These are phyloP conservation scores for Sitta europaea DNA, from an alignment of 2,113 vertebrate species.

Conservation along the genomic window DNA sequence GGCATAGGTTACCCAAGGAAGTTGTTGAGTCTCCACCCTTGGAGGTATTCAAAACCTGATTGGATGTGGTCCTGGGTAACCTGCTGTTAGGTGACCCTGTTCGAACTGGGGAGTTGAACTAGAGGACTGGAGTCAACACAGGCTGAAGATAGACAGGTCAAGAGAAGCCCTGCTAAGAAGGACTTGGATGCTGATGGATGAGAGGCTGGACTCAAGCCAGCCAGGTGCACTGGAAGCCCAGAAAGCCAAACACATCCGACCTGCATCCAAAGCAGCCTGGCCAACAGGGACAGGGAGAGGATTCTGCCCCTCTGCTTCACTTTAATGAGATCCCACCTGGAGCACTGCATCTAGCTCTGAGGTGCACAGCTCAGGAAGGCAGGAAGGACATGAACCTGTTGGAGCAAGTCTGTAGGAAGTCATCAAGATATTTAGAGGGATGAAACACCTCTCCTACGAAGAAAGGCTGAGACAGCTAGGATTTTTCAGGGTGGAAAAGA, in stretches of 20 bases:
- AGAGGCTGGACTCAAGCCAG: background rate
- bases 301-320: background rate
- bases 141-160: background rate
- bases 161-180: background rate
- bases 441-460: background rate
- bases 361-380: background rate
- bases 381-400: background rate
- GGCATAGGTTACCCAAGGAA: background rate
- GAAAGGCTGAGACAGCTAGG: background rate
- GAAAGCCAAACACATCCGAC: fast-evolving
- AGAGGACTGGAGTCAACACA: background rate
- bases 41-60: background rate
- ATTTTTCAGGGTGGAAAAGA: background rate
- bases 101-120: background rate
- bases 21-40: background rate
- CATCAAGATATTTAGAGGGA: background rate
- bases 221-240: fast-evolving
- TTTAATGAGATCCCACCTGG: background rate
- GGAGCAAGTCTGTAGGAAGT: background rate
- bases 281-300: fast-evolving
- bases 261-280: background rate
- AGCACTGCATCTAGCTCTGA: background rate
- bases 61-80: background rate
- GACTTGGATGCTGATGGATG: background rate
- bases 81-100: background rate